phyloP scores from a whole-genome alignment of 2,888 invertebrate genomes.

The Eupithecia tripunctaria region DNA sequence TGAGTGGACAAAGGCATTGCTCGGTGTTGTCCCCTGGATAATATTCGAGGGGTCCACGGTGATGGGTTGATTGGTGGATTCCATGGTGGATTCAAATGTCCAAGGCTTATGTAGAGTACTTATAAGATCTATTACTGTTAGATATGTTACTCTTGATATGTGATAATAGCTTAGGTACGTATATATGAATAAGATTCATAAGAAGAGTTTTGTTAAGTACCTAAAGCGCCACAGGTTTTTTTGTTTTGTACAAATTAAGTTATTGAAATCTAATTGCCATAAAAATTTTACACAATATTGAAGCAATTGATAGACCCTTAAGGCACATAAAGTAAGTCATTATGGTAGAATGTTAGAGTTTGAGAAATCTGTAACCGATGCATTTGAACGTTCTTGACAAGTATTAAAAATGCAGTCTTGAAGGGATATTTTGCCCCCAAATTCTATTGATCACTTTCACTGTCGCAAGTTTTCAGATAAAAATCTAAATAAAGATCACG shows the following conservation, averaged over 20 bases:
- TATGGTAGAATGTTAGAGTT: too few species aligned
- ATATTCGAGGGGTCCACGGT: constrained; percentile 62
- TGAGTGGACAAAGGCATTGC: constrained; percentile 79
- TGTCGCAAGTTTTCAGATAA: background rate
- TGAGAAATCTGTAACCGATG: background rate
- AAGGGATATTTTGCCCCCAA: background rate
- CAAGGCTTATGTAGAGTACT: constrained; percentile 50
- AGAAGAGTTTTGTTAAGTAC: background rate
- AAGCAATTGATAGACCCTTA: background rate
- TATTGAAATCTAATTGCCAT: too few species aligned
- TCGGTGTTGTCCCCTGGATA: constrained; percentile 71
- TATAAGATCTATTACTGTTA: constrained; percentile 32
- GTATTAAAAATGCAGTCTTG: background rate
- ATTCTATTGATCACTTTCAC: background rate
- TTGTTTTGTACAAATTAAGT: too few species aligned
- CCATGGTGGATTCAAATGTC: constrained; percentile 43
- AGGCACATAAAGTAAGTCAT: background rate
- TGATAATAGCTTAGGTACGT: background rate
- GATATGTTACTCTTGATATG: background rate
- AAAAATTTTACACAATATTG: too few species aligned
- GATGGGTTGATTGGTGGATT: constrained; percentile 50
- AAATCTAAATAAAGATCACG: constrained; percentile 5
- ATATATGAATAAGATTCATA: background rate
- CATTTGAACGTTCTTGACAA: background rate
- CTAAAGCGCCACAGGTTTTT: background rate